Evolutionary conservation across 2,797 vertebrate species (phyloP).

Genomic region (Huso huso): DNA sequence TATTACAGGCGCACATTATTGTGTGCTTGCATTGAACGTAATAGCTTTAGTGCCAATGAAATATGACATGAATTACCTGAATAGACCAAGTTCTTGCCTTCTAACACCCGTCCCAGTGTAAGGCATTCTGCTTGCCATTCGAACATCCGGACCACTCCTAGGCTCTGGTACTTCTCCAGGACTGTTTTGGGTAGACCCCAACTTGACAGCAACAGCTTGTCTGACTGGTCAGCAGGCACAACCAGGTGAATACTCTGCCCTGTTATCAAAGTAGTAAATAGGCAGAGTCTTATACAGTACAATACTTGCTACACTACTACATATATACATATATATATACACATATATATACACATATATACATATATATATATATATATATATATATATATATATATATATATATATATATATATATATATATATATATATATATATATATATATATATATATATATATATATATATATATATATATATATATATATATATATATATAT

Average conservation of each 20-base stretch:
- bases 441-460: too few species aligned
- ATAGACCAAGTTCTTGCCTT: conserved; percentile 87
- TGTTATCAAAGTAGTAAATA: conserved; percentile 28
- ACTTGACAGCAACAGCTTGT: conserved; percentile 78
- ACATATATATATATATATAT: too few species aligned
- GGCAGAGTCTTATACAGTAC: too few species aligned
- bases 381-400: too few species aligned
- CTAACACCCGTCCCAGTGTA: conserved; percentile 74
- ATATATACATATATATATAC: too few species aligned
- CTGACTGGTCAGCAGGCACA: conserved; percentile 58
- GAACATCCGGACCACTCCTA: conserved; percentile 84
- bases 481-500: too few species aligned
- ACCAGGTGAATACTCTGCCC: conserved; percentile 56
- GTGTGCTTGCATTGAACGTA: too few species aligned
- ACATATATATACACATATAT: too few species aligned
- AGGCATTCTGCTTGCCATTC: conserved; percentile 97
- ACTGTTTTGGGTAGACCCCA: conserved; percentile 86
- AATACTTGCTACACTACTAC: too few species aligned
- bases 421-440: too few species aligned
- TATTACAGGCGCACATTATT: not conserved
- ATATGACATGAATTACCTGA: conserved; percentile 66
- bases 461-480: too few species aligned
- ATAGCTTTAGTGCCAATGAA: not conserved
- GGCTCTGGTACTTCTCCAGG: conserved; percentile 74
- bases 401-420: too few species aligned